Conservation (phyloP, 92 coral and sea anemone genomes). For the Porites divaricata region DNA sequence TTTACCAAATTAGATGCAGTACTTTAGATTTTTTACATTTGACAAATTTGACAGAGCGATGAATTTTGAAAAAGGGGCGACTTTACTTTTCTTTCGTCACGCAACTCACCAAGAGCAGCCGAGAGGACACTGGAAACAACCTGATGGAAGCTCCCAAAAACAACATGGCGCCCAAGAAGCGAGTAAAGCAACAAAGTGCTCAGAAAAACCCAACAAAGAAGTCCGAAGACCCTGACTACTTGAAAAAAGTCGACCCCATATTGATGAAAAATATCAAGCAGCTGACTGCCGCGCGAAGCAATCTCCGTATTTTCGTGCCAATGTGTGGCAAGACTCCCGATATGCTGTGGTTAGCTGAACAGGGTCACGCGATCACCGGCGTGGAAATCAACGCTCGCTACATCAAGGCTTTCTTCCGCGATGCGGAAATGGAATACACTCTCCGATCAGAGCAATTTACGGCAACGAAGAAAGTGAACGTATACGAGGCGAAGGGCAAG, state of each 20-base stretch:
- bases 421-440: constrained; percentile 24
- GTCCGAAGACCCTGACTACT: constrained; percentile 21
- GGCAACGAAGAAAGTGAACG: constrained; percentile 19
- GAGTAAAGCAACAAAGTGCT: neutral
- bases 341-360: constrained; percentile 41
- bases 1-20: too few relatives aligned
- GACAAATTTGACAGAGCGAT: too few relatives aligned
- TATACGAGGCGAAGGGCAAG: constrained; percentile 27
- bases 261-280: constrained; percentile 27
- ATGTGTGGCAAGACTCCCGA: constrained; percentile 44
- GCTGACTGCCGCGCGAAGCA: constrained; percentile 37
- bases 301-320: constrained; percentile 38
- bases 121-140: constrained; percentile 24
- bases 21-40: too few relatives aligned
- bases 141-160: neutral
- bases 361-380: constrained; percentile 31
- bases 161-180: constrained; percentile 42
- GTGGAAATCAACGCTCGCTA: constrained; percentile 18
- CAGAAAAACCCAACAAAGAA: neutral
- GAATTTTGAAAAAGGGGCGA: too few relatives aligned
- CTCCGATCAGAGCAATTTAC: constrained; percentile 8
- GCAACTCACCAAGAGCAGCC: neutral
- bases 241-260: constrained; percentile 41
- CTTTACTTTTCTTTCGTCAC: neutral
- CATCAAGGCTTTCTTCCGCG: constrained; percentile 38